phyloP scores from a whole-genome alignment of 2,888 invertebrate species.

The Microplitis deprimator region DNA sequence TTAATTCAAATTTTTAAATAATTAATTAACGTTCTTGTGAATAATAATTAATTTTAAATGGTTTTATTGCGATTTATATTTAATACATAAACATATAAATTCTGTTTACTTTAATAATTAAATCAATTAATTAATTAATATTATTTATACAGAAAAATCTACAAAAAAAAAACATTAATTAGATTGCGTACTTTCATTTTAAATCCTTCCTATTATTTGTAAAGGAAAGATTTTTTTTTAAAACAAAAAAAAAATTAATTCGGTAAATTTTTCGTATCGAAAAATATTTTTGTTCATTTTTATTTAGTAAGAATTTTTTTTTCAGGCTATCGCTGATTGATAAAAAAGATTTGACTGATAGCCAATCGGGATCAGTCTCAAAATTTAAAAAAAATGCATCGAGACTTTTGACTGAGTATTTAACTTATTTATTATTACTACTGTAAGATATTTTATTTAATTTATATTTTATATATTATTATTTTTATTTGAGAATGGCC shows the following conservation, averaged over 20 bases:
- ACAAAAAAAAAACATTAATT: background rate
- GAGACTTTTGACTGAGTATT: background rate
- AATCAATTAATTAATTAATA: background rate
- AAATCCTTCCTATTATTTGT: background rate
- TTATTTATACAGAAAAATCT: background rate
- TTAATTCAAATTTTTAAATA: background rate
- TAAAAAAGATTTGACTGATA: background rate
- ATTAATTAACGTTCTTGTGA: background rate
- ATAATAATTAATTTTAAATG: background rate
- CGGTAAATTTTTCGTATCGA: background rate
- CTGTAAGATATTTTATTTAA: background rate
- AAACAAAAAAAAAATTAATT: background rate
- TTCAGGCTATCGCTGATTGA: background rate
- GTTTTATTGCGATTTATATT: background rate
- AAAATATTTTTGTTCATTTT: background rate
- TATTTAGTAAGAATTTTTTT: background rate
- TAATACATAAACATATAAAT: background rate
- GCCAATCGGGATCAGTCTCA: background rate
- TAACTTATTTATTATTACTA: background rate
- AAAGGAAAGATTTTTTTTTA: background rate
- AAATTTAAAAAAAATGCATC: background rate
- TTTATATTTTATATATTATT: constrained; percentile 55
- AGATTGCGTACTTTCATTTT: background rate
- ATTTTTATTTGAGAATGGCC: constrained; percentile 66
- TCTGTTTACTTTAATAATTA: background rate